A percentile compares a stretch with the other conserved stretches of the same genome.
These are phyloP conservation scores for Silurus meridionalis DNA, from an alignment of 2,113 vertebrate genomes.

Conservation along the genomic window DNA sequence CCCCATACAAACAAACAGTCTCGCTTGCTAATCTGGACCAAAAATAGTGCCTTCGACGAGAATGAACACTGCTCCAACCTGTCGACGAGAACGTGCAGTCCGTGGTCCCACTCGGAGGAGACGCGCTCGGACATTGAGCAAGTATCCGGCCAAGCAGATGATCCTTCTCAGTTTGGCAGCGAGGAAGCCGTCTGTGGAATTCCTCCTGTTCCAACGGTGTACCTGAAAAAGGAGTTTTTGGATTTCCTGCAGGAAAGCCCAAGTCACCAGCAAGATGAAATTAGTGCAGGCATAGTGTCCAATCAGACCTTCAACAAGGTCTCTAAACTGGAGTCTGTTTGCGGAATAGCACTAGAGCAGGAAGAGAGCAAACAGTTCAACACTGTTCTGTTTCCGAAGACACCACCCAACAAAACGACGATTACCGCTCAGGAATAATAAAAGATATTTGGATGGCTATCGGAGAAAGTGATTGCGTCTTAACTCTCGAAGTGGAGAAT, in stretches of 20 bases:
- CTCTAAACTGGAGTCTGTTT: constrained; percentile 97
- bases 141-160: constrained; percentile 82
- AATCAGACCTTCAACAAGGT: constrained; percentile 86
- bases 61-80: constrained; percentile 99
- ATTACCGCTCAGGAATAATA: constrained; percentile 96
- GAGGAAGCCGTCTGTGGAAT: constrained; percentile 87
- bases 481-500: constrained; percentile 75
- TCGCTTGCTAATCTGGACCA: constrained; percentile 99
- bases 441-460: constrained; percentile 97
- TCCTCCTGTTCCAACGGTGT: constrained; percentile 85
- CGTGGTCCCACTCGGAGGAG: constrained; percentile 99
- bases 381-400: constrained; percentile 79
- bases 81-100: constrained; percentile 98
- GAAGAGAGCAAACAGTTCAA: constrained; percentile 82
- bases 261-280: constrained; percentile 75
- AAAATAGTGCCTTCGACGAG: constrained; percentile 99
- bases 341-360: constrained; percentile 94
- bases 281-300: constrained; percentile 77
- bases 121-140: constrained; percentile 96
- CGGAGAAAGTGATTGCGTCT: constrained; percentile 75
- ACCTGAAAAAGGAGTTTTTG: constrained; percentile 91
- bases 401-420: constrained; percentile 79
- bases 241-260: constrained; percentile 89
- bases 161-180: constrained; percentile 81
- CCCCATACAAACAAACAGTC: constrained; percentile 94